Evolutionary conservation across 2,888 invertebrate species (phyloP).

Genomic region (Euphydryas editha): DNA sequence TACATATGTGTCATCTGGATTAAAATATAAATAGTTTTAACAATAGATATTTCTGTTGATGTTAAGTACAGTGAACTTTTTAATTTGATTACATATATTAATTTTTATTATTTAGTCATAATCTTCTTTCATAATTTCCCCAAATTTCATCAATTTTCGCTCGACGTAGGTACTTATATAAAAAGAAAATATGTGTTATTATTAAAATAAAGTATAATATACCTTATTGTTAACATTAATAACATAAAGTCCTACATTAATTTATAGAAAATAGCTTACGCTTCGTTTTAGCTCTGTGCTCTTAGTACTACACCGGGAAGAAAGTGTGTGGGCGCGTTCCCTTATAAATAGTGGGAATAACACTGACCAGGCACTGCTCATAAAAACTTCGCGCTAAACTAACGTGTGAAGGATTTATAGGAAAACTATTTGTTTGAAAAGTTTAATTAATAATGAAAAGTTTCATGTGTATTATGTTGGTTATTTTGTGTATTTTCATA

Average conservation of each 20-base stretch:
- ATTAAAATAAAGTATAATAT: too few species aligned
- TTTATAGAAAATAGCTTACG: background rate
- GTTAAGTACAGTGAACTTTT: too few species aligned
- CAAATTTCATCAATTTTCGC: too few species aligned
- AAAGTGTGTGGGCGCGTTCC: conserved; percentile 66
- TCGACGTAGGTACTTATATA: too few species aligned
- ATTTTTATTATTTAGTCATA: too few species aligned
- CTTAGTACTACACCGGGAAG: conserved; percentile 50
- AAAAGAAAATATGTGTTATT: too few species aligned
- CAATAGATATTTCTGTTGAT: too few species aligned
- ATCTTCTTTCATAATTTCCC: too few species aligned
- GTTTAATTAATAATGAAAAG: conserved; percentile 56
- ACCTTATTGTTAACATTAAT: background rate
- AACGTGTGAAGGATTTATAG: conserved; percentile 47
- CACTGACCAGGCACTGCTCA: conserved; percentile 56
- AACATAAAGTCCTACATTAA: too few species aligned
- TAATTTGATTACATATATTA: too few species aligned
- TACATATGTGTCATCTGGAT: too few species aligned
- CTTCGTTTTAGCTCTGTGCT: background rate
- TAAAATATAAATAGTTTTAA: too few species aligned
- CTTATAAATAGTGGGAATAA: conserved; percentile 65
- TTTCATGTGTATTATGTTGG: conserved; percentile 55
- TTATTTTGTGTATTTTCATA: conserved; percentile 55
- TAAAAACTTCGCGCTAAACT: conserved; percentile 48
- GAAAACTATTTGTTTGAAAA: conserved; percentile 4